Evolutionary conservation across 2,888 invertebrate genomes (phyloP), one percentile per base, ranked within the genome.

Genomic region (Emmelina monodactyla): DNA sequence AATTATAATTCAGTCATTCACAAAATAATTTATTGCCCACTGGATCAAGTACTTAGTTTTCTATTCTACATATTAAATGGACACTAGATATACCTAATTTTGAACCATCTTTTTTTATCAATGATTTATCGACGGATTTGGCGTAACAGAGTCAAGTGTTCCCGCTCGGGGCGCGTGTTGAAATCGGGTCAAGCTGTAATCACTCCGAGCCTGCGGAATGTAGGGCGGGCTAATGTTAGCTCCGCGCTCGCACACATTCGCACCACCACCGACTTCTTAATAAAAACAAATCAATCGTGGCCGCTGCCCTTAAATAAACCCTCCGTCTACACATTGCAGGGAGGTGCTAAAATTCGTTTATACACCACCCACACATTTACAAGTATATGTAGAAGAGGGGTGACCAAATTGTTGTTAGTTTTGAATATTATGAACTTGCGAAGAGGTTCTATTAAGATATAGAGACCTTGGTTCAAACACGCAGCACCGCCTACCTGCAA

Each of bases 221-320:
- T 69, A 64, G 67, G 68, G 55, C 67, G 59, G 51, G 63, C 71
- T 75, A 75, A 75, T 67, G 66, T 71, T 76, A 71, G 75, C 62
- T 45, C 58, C 59, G 56, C 51, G 44, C 49, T 45, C 57, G 56
- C 62, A 50, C 55, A 55, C 58, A n/a, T n/a, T n/a, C n/a, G n/a
- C n/a, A n/a, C n/a, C n/a, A n/a, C n/a, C n/a, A n/a, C n/a, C n/a
- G n/a, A n/a, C n/a, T n/a, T n/a, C n/a, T n/a, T n/a, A n/a, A n/a
- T n/a, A n/a, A n/a, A n/a, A n/a, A n/a, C n/a, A n/a, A n/a, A n/a
- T n/a, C n/a, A n/a, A n/a, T n/a, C n/a, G n/a, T n/a, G n/a, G n/a
- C n/a, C n/a, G n/a, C n/a, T n/a, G n/a, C n/a, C n/a, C n/a, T n/a
- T n/a, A n/a, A n/a, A n/a, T n/a, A n/a, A n/a, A n/a, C n/a, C n/a